Evolutionary conservation across 2,888 invertebrate species (phyloP).

Genomic region (Cylloceria caligata): DNA sequence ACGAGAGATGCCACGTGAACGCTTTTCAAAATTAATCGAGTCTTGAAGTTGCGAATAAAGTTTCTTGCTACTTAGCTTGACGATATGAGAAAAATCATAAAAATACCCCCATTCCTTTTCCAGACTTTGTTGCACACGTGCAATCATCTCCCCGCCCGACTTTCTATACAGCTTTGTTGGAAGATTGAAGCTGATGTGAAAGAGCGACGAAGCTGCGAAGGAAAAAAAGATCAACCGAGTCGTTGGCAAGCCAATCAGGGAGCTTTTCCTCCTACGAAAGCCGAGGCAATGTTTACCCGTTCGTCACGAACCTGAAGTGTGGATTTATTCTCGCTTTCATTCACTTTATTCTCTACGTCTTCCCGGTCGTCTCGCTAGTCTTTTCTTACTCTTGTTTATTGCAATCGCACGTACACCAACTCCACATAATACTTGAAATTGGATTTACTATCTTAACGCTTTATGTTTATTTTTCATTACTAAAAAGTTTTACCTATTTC

Average conservation of each 20-base stretch:
- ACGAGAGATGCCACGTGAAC: not conserved
- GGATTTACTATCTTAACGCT: conserved; percentile 2
- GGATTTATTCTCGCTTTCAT: conserved; percentile 52
- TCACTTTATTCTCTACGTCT: not conserved
- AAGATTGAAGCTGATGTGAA: not conserved
- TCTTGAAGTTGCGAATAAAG: conserved; percentile 17
- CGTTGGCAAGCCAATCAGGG: conserved; percentile 24
- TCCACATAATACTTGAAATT: conserved; percentile 20
- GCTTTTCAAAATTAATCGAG: conserved; percentile 22
- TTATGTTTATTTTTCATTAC: conserved; percentile 11
- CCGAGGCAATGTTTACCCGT: conserved; percentile 41
- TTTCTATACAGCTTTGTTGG: conserved; percentile 1
- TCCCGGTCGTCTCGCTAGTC: not conserved
- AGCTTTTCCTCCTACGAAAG: conserved; percentile 3
- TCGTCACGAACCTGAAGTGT: conserved; percentile 34
- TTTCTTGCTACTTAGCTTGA: not conserved
- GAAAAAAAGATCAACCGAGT: not conserved
- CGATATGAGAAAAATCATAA: no score
- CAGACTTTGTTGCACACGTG: not conserved
- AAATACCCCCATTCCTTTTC: not conserved
- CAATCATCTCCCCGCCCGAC: not conserved
- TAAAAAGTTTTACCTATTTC: not conserved
- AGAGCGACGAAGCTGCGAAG: not conserved
- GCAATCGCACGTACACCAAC: not conserved
- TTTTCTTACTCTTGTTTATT: conserved; percentile 31